Conservation (phyloP, 1,140 invertebrate species). For the Calliphora vicina region DNA sequence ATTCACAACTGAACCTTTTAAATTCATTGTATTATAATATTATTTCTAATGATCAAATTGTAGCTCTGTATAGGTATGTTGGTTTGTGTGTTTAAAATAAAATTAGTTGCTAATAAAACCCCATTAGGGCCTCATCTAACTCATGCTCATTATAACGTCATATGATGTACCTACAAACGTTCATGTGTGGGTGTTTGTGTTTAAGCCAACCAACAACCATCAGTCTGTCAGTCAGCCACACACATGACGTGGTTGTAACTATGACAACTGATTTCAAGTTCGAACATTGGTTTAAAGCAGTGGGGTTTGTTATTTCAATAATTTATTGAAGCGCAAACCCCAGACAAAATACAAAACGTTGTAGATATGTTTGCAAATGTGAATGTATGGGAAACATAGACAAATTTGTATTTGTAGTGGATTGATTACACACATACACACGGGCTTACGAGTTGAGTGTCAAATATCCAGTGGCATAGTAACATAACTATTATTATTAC, state of each 20-base stretch:
- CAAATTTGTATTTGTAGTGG: background rate
- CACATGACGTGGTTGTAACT: constrained; percentile 57
- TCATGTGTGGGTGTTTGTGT: too few species aligned
- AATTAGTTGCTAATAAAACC: too few species aligned
- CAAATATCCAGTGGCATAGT: background rate
- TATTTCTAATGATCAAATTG: too few species aligned
- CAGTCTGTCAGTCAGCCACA: background rate
- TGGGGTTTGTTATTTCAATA: constrained; percentile 60
- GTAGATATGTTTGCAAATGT: background rate
- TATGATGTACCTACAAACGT: too few species aligned
- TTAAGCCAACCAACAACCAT: background rate
- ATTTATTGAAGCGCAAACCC: constrained; percentile 49
- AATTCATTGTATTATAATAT: too few species aligned
- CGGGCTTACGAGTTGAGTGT: background rate
- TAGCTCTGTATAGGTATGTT: too few species aligned
- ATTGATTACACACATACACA: background rate
- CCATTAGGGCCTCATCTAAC: too few species aligned
- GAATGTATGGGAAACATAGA: background rate
- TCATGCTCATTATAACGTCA: too few species aligned
- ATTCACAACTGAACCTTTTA: too few species aligned
- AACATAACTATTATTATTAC: background rate
- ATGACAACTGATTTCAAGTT: constrained; percentile 45
- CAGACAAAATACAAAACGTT: background rate
- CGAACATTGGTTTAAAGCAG: constrained; percentile 26
- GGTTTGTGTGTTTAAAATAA: too few species aligned